These are phyloP conservation scores for Pica pica DNA, from an alignment of 2,113 vertebrate species.

Conservation along the genomic window DNA sequence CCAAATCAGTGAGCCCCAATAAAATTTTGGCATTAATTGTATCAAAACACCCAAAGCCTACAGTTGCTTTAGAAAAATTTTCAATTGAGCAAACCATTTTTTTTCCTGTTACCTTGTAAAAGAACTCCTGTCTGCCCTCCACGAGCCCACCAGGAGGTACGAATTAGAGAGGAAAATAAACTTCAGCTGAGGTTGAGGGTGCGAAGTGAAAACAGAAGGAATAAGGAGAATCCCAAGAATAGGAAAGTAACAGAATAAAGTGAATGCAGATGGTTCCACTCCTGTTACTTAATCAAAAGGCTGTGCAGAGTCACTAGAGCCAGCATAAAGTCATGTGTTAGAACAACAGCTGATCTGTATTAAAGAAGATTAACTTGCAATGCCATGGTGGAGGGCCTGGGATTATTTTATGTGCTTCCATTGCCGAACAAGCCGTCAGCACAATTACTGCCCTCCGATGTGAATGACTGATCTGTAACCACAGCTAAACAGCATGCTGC, in stretches of 20 bases:
- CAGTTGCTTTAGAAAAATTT: background rate
- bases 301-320: slow-evolving; percentile 71
- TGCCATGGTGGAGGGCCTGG: slow-evolving; percentile 72
- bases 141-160: background rate
- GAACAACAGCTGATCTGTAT: slow-evolving; percentile 85
- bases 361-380: slow-evolving; percentile 81
- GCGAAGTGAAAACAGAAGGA: slow-evolving; percentile 49
- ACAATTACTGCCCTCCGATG: slow-evolving; percentile 78
- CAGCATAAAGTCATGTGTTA: slow-evolving; percentile 76
- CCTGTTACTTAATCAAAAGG: slow-evolving; percentile 74
- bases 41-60: background rate
- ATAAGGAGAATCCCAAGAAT: slow-evolving; percentile 40
- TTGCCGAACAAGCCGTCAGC: slow-evolving; percentile 78
- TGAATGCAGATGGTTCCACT: slow-evolving; percentile 71
- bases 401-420: slow-evolving; percentile 84
- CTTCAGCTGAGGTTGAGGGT: slow-evolving; percentile 3
- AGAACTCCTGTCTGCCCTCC: background rate
- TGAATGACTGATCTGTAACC: slow-evolving; percentile 85
- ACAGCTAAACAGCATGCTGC: slow-evolving; percentile 80
- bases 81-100: background rate
- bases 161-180: slow-evolving; percentile 52
- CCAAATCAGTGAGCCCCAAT: background rate
- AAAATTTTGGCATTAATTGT: background rate
- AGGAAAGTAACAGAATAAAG: slow-evolving; percentile 55
- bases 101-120: background rate